Conservation (phyloP, 1,140 invertebrate genomes). For the Melipona quadrifasciata region DNA sequence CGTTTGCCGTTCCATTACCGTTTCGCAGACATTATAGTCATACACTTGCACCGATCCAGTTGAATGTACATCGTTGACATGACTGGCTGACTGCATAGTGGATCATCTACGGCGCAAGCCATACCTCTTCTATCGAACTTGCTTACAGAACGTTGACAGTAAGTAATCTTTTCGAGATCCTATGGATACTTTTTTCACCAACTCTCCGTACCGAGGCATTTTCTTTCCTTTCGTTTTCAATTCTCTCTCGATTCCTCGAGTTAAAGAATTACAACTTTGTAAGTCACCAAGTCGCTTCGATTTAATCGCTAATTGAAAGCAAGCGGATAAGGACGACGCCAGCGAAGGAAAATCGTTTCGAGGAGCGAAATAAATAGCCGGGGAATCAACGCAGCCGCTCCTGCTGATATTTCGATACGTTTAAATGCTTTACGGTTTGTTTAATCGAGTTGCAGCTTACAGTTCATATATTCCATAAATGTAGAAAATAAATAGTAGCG, state of each 20-base stretch:
- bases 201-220: background rate
- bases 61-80: slow-evolving; percentile 41
- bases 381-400: too few species aligned
- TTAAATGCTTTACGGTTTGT: background rate
- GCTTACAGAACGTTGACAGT: slow-evolving; percentile 40
- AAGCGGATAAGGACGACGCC: background rate
- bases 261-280: background rate
- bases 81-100: slow-evolving; percentile 35
- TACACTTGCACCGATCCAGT: slow-evolving; percentile 4
- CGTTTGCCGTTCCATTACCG: slow-evolving; percentile 53
- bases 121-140: slow-evolving; percentile 34
- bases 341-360: too few species aligned
- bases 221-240: background rate
- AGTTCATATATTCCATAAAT: slow-evolving; percentile 50
- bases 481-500: slow-evolving; percentile 58
- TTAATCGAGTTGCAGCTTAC: background rate
- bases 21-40: slow-evolving; percentile 38
- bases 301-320: background rate
- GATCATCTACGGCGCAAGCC: slow-evolving; percentile 26
- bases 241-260: too few species aligned
- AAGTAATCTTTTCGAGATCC: slow-evolving; percentile 35
- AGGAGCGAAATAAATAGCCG: too few species aligned
- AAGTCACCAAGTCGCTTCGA: background rate
- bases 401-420: background rate
- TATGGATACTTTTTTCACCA: background rate